These are phyloP conservation scores for Huso huso DNA, from an alignment of 2,797 vertebrate genomes.

Conservation along the genomic window DNA sequence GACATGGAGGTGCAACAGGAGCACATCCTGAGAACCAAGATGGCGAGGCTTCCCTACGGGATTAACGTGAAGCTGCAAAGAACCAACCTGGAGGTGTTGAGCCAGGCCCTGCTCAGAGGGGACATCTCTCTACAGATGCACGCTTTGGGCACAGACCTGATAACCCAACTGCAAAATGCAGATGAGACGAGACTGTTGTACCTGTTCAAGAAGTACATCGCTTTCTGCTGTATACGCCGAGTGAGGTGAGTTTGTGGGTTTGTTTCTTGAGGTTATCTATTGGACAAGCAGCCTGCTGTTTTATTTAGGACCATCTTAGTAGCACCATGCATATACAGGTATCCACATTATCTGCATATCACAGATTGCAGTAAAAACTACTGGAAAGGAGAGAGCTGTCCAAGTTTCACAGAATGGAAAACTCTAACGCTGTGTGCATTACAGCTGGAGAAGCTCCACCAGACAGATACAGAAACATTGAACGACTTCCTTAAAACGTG, in stretches of 20 bases:
- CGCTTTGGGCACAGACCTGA: slow-evolving; percentile 23
- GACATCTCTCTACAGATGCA: slow-evolving; percentile 27
- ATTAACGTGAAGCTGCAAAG: slow-evolving; percentile 38
- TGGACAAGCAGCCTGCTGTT: too few relatives aligned
- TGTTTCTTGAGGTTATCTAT: not conserved
- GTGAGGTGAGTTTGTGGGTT: slow-evolving; percentile 30
- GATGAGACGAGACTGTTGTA: slow-evolving; percentile 31
- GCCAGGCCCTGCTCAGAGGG: slow-evolving; percentile 24
- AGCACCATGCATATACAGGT: too few relatives aligned
- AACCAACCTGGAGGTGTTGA: slow-evolving; percentile 37
- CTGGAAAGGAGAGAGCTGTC: too few relatives aligned
- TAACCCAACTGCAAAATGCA: slow-evolving; percentile 28
- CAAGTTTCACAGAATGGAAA: too few relatives aligned
- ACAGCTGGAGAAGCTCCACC: too few relatives aligned
- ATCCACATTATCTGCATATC: too few relatives aligned
- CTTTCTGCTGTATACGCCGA: slow-evolving; percentile 23
- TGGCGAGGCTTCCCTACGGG: slow-evolving; percentile 20
- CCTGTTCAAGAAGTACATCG: slow-evolving; percentile 39
- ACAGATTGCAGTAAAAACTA: too few relatives aligned
- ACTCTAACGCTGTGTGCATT: too few relatives aligned
- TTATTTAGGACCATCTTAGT: too few relatives aligned
- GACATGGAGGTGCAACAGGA: not conserved
- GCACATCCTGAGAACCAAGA: slow-evolving; percentile 15
- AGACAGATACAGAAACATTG: too few relatives aligned
- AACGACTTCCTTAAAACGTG: too few relatives aligned